phyloP scores from a whole-genome alignment of 1,140 invertebrate species.

The Ctenoplectra terminalis region DNA sequence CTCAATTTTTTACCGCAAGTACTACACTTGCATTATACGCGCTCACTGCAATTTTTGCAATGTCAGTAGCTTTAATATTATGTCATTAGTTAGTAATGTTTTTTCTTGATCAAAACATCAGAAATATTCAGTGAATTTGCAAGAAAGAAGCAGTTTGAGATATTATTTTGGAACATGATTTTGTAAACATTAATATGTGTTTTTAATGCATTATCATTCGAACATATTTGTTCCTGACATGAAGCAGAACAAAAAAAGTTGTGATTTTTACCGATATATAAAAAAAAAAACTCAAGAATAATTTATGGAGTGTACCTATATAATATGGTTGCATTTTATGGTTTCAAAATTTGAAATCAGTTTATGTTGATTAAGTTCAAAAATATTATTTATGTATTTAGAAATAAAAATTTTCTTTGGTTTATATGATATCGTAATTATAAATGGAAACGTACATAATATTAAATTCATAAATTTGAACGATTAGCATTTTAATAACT shows the following conservation, averaged over 20 bases:
- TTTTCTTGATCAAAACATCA: slow-evolving; percentile 82
- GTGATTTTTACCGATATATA: slow-evolving; percentile 40
- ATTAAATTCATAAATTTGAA: slow-evolving; percentile 19
- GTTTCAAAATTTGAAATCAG: neutral
- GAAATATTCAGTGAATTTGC: slow-evolving; percentile 74
- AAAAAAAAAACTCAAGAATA: slow-evolving; percentile 9
- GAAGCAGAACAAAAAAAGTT: neutral
- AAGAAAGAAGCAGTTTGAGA: slow-evolving; percentile 16
- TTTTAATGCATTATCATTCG: slow-evolving; percentile 17
- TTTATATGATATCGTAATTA: neutral
- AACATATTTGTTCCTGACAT: slow-evolving; percentile 10
- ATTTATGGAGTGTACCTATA: neutral
- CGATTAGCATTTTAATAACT: slow-evolving; percentile 21
- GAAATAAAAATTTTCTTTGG: neutral
- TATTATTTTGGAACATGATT: slow-evolving; percentile 20
- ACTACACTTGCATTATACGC: slow-evolving; percentile 85
- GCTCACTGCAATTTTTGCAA: slow-evolving; percentile 85
- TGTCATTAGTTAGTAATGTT: slow-evolving; percentile 81
- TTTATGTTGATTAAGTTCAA: slow-evolving; percentile 22
- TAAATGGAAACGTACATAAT: neutral
- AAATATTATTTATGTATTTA: slow-evolving; percentile 16
- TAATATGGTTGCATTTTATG: slow-evolving; percentile 12
- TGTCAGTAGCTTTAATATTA: slow-evolving; percentile 67
- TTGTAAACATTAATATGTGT: slow-evolving; percentile 24
- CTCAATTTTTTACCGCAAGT: slow-evolving; percentile 85